Evolutionary conservation across 1,140 invertebrate species (phyloP).

Genomic region (Parasteatoda tepidariorum): DNA sequence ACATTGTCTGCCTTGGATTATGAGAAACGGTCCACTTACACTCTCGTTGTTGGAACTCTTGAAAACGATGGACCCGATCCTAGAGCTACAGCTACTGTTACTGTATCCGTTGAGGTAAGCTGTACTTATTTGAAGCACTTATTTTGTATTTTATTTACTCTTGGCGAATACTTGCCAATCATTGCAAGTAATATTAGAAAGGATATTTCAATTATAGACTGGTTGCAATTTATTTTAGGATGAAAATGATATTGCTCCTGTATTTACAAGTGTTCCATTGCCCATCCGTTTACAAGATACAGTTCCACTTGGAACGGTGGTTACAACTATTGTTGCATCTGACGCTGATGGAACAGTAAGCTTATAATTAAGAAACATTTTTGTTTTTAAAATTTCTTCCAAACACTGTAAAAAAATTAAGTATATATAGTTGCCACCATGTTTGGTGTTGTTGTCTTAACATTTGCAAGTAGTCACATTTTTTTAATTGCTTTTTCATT

Average conservation of each 20-base stretch:
- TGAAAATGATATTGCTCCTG: constrained; percentile 73
- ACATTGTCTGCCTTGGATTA: constrained; percentile 82
- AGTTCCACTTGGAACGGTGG: constrained; percentile 80
- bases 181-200: too few relatives aligned
- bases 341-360: constrained; percentile 81
- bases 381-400: not conserved
- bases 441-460: too few relatives aligned
- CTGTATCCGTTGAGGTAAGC: constrained; percentile 76
- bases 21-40: constrained; percentile 79
- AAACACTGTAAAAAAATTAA: too few relatives aligned
- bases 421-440: too few relatives aligned
- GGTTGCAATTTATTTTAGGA: constrained; percentile 64
- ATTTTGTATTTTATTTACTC: not conserved
- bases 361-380: not conserved
- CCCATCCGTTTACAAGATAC: constrained; percentile 87
- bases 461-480: too few relatives aligned
- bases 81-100: constrained; percentile 80
- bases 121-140: not conserved
- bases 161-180: too few relatives aligned
- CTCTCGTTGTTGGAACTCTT: constrained; percentile 81
- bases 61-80: constrained; percentile 78
- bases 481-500: too few relatives aligned
- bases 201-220: too few relatives aligned
- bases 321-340: constrained; percentile 81
- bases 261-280: constrained; percentile 82